A percentile compares a stretch with the other conserved stretches of the same genome.
Evolutionary conservation across 2,113 vertebrate genomes (phyloP).

Genomic region (Pristiophorus japonicus): DNA sequence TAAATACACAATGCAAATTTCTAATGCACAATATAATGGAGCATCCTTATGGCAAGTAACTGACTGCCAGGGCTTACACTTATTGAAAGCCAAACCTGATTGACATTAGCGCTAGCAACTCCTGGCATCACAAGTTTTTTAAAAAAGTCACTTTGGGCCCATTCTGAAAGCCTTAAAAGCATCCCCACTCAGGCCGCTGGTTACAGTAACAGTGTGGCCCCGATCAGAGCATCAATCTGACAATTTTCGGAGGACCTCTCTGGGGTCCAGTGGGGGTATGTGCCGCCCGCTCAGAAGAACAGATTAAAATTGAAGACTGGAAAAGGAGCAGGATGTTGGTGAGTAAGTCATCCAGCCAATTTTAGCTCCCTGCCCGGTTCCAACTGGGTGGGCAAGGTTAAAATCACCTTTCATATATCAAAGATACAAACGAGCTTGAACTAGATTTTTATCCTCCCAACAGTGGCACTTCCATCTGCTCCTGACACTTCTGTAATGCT

Average conservation of each 20-base stretch:
- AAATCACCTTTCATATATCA: background rate
- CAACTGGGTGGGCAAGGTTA: background rate
- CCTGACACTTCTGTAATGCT: background rate
- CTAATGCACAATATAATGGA: background rate
- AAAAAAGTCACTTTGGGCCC: background rate
- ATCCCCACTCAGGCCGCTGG: background rate
- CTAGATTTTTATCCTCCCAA: background rate
- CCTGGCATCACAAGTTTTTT: background rate
- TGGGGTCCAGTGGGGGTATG: background rate
- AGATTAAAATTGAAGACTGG: background rate
- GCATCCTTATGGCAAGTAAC: background rate
- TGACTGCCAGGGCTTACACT: background rate
- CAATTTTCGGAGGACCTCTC: too few species aligned
- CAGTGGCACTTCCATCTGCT: background rate
- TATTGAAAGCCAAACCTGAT: background rate
- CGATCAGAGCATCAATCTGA: background rate
- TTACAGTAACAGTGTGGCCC: too few species aligned
- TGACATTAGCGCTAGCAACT: background rate
- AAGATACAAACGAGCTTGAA: background rate
- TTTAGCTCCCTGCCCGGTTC: background rate
- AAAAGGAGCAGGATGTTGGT: background rate
- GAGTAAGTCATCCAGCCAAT: background rate
- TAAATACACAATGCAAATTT: background rate
- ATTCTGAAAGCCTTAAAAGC: background rate
- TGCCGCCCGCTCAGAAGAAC: background rate